Conservation (phyloP, 1,140 invertebrate species). For the Leptinotarsa defecta region DNA sequence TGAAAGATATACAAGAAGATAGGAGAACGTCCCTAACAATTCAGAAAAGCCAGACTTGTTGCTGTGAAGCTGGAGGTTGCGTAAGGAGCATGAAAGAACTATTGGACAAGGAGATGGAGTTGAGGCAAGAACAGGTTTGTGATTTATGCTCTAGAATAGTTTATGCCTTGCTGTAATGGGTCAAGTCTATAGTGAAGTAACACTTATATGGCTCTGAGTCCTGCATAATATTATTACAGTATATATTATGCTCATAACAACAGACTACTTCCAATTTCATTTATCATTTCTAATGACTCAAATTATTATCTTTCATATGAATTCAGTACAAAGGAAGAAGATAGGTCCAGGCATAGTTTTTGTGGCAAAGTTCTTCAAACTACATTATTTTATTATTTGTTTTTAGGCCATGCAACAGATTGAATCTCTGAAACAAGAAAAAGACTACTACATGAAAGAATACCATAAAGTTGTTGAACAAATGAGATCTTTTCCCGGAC, state of each 20-base stretch:
- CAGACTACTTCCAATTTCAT: too few relatives aligned
- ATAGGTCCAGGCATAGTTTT: too few relatives aligned
- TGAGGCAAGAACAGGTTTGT: constrained; percentile 42
- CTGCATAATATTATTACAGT: too few relatives aligned
- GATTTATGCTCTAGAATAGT: constrained; percentile 15
- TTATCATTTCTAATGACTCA: too few relatives aligned
- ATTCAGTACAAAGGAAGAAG: too few relatives aligned
- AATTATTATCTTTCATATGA: too few relatives aligned
- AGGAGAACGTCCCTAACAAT: neutral
- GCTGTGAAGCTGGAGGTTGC: constrained; percentile 39
- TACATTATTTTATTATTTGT: constrained; percentile 12
- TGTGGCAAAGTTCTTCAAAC: too few relatives aligned
- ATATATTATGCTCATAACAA: too few relatives aligned
- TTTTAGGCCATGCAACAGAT: constrained; percentile 37
- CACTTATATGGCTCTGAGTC: too few relatives aligned
- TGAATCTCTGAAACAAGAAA: constrained; percentile 53
- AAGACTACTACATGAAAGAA: constrained; percentile 61
- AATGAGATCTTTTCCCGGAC: constrained; percentile 46
- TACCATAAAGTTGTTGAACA: constrained; percentile 57
- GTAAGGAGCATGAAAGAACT: constrained; percentile 45
- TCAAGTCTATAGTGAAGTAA: too few relatives aligned
- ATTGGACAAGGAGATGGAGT: constrained; percentile 46
- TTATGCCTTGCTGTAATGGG: neutral
- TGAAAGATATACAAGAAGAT: neutral
- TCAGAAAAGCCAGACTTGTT: constrained; percentile 29